Evolutionary conservation across 37 sponge, comb jelly and placozoan species (phyloP).

Genomic region (Spongia lamella): DNA sequence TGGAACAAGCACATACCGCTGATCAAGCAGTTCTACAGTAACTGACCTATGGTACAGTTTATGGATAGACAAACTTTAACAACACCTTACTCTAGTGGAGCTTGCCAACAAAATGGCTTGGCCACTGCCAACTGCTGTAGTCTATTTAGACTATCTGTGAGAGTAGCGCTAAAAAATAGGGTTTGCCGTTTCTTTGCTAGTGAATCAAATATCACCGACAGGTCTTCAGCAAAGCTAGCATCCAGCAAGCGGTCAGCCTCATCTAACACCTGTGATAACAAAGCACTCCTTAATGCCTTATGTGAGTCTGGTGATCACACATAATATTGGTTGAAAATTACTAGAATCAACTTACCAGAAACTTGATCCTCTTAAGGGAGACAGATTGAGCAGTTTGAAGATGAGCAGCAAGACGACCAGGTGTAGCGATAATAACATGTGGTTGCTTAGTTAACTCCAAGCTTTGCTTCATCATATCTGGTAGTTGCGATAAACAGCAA

Average conservation of each 20-base stretch:
- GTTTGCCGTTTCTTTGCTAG: conserved; percentile 90
- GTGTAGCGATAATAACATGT: conserved; percentile 95
- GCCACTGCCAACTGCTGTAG: conserved; percentile 60
- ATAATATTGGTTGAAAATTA: neutral
- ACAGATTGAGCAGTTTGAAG: conserved; percentile 82
- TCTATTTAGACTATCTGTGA: conserved; percentile 77
- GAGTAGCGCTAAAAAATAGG: conserved; percentile 96
- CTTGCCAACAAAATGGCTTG: conserved; percentile 78
- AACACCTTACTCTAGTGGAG: conserved; percentile 49
- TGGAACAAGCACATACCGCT: conserved; percentile 82
- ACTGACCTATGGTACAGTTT: conserved; percentile 41
- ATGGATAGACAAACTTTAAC: neutral
- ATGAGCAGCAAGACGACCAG: conserved; percentile 94
- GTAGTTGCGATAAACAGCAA: no score
- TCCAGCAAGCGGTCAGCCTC: conserved; percentile 95
- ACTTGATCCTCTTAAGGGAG: conserved; percentile 76
- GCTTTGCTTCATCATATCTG: conserved; percentile 96
- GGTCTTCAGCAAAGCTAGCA: conserved; percentile 77
- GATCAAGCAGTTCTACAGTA: conserved; percentile 83
- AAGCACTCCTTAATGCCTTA: neutral
- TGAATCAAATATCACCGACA: conserved; percentile 73
- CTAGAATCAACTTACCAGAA: conserved; percentile 62
- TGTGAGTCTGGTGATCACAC: neutral
- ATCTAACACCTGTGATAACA: conserved; percentile 83
- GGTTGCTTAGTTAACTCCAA: conserved; percentile 73